Base-by-base conservation (phyloP, 2,888 invertebrate species). In the Dorcus hopei region DNA sequence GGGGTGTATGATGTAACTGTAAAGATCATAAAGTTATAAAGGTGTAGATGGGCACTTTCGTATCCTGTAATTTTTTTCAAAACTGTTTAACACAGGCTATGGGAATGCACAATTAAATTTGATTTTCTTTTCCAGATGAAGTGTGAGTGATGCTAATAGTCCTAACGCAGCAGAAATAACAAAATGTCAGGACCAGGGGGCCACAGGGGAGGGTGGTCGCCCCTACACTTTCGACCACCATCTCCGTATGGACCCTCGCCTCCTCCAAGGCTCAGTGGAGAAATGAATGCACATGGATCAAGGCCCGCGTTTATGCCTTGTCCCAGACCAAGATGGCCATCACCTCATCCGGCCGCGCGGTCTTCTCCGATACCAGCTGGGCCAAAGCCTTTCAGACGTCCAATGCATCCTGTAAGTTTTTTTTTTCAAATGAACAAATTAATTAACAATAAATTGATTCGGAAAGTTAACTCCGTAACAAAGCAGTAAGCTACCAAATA, bases 231-330 rank as follows among this genome's bases (percentile, higher is more conserved):
- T 77, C 85, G 90, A 39, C 87, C 90, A 38, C 86, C 88, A 9
- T 90, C 90, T 40, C 90, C 91, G 50, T 90, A 89, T 83, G 85
- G 86, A 7, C 87, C 89, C 1, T 87, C 89, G 66, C 88, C 90
- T 1, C 88, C 88, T n/a, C 88, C 88, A 61, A 85, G 87, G 68
- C 84, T 87, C 50, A 75, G 76, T 49, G 77, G 78, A 54, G 76
- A 72, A 63, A 72, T 66, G 67, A 72, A 70, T 72, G 79, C 75
- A 75, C 80, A 75, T 77, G 82, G 71, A 71, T 80, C 72, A 68
- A 78, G 71, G 64, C 80, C 82, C 5, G 80, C 81, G 0, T 80
- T 79, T 63, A 82, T 87, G 72, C 85, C 89, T 71, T 82, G 89
- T 67, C 87, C 87, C 9, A 78, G 87, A 66, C 87, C 87, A 3